Evolutionary conservation across 2,113 vertebrate genomes (phyloP).

Genomic region (Cavia aperea): DNA sequence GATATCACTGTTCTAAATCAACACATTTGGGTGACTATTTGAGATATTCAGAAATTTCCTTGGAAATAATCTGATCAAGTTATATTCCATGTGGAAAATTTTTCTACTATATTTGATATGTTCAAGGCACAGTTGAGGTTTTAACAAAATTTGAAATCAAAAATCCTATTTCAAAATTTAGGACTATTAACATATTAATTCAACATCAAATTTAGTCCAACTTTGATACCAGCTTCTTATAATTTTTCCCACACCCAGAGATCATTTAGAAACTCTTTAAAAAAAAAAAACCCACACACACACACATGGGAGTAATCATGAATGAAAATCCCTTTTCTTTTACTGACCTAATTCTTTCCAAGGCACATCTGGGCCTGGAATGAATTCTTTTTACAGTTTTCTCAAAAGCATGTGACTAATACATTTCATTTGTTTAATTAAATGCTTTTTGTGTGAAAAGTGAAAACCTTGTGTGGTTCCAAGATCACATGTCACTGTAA

Average conservation of each 20-base stretch:
- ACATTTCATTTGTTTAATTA: constrained; percentile 56
- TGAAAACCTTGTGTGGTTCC: constrained; percentile 21
- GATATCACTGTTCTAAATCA: not conserved
- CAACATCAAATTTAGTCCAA: not conserved
- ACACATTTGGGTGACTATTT: not conserved
- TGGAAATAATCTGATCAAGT: not conserved
- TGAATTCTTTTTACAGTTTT: constrained; percentile 61
- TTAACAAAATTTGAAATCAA: constrained; percentile 33
- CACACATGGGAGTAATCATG: constrained; percentile 66
- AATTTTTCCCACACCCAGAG: constrained; percentile 31
- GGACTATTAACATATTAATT: not conserved
- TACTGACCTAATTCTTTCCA: constrained; percentile 53
- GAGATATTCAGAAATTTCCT: not conserved
- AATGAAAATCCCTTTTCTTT: constrained; percentile 30
- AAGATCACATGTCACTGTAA: constrained; percentile 28
- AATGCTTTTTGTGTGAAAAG: constrained; percentile 37
- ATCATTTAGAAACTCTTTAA: constrained; percentile 39
- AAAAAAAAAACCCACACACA: not conserved
- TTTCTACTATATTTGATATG: not conserved
- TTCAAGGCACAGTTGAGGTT: not conserved
- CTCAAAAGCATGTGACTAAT: constrained; percentile 66
- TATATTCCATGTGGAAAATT: not conserved
- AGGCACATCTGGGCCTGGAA: constrained; percentile 67
- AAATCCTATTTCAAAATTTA: constrained; percentile 33
- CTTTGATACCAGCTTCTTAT: constrained; percentile 3